A percentile compares a stretch with the other conserved stretches of the same genome.
These are phyloP conservation scores for Stichodactyla mertensii DNA, from an alignment of 64 coral and sea anemone genomes.

Conservation along the genomic window DNA sequence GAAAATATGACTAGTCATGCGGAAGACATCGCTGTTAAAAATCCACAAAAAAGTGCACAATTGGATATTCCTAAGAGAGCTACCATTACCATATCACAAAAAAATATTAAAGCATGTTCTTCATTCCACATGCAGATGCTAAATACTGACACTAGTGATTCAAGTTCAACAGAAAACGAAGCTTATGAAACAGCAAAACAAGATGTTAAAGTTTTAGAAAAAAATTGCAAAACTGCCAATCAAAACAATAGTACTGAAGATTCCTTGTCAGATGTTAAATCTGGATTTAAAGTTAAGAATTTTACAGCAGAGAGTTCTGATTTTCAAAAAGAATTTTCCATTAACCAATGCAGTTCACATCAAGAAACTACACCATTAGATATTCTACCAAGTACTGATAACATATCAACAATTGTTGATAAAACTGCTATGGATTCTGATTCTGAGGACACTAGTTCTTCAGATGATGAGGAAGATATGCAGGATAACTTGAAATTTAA, in stretches of 20 bases:
- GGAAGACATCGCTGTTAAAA: too few relatives aligned
- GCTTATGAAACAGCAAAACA: too few relatives aligned
- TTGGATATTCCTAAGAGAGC: too few relatives aligned
- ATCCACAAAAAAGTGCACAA: too few relatives aligned
- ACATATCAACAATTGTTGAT: not conserved
- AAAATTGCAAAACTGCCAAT: too few relatives aligned
- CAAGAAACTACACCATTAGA: not conserved
- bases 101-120: too few relatives aligned
- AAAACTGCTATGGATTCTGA: not conserved
- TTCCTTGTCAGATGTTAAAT: not conserved
- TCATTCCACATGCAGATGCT: too few relatives aligned
- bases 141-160: too few relatives aligned
- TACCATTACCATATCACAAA: too few relatives aligned
- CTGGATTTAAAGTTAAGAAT: not conserved
- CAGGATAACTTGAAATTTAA: not conserved
- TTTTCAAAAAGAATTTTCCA: not conserved
- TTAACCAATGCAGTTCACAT: too few relatives aligned
- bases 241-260: not conserved
- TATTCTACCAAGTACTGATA: not conserved
- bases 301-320: not conserved
- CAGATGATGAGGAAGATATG: not conserved
- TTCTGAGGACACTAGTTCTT: not conserved
- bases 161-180: too few relatives aligned
- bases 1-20: not conserved
- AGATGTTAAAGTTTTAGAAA: too few relatives aligned